Evolutionary conservation across 1,140 invertebrate species (phyloP).

Genomic region (Pseudachorutes palmiensis): DNA sequence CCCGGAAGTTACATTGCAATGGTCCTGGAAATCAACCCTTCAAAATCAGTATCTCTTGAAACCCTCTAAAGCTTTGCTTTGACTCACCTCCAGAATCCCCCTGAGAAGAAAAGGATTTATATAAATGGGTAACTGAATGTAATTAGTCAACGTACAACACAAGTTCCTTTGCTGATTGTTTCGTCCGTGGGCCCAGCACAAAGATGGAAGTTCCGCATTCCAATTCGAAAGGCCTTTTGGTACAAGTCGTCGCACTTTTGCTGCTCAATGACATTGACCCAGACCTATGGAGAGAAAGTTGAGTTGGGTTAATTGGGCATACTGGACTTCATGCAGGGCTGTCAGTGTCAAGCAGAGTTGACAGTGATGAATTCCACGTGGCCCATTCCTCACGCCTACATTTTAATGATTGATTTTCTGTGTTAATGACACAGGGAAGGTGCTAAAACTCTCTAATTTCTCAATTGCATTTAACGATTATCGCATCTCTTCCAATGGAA

Average conservation of each 20-base stretch:
- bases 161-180: conserved; percentile 40
- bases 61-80: conserved; percentile 63
- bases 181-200: conserved; percentile 42
- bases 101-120: conserved; percentile 9
- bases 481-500: too few species aligned
- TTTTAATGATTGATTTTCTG: too few species aligned
- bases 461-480: background rate
- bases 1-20: conserved; percentile 60
- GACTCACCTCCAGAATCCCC: conserved; percentile 43
- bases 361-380: too few species aligned
- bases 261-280: conserved; percentile 41
- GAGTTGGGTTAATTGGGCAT: background rate
- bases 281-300: too few species aligned
- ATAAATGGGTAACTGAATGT: background rate
- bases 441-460: too few species aligned
- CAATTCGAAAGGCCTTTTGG: conserved; percentile 41
- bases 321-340: background rate
- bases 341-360: too few species aligned
- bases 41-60: too few species aligned
- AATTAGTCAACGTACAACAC: conserved; percentile 29
- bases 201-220: conserved; percentile 41
- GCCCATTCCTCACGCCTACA: too few species aligned
- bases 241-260: conserved; percentile 41
- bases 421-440: too few species aligned
- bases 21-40: conserved; percentile 67